These are phyloP conservation scores for Leptarthrus brevirostris DNA, from an alignment of 2,888 invertebrate genomes.

Conservation along the genomic window DNA sequence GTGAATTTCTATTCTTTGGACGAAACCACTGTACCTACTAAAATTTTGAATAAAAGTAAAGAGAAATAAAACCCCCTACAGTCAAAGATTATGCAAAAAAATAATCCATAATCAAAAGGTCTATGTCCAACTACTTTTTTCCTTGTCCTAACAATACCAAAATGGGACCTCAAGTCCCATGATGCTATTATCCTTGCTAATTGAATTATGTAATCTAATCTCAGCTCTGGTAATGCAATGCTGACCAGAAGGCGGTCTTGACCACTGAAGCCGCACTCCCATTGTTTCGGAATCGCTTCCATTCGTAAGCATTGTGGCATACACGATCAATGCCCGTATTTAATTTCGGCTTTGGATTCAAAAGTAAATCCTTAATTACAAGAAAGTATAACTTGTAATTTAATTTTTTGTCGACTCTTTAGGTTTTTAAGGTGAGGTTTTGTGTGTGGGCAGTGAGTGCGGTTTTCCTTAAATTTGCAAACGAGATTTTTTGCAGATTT, in stretches of 20 bases:
- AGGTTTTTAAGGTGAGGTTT: not conserved
- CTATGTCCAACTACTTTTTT: too few species aligned
- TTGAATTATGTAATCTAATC: conserved; percentile 53
- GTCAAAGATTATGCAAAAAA: too few species aligned
- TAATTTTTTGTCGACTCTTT: not conserved
- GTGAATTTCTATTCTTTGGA: too few species aligned
- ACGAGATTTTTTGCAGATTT: conserved; percentile 15
- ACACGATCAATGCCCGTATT: not conserved
- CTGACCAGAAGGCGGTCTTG: not conserved
- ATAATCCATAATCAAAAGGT: too few species aligned
- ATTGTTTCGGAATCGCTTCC: not conserved
- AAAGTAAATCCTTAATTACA: not conserved
- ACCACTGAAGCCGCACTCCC: not conserved
- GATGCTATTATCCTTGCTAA: conserved; percentile 44
- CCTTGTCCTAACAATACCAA: too few species aligned
- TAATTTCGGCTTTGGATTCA: not conserved
- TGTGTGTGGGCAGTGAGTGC: not conserved
- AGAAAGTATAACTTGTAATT: not conserved
- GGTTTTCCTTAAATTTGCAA: not conserved
- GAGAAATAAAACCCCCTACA: too few species aligned
- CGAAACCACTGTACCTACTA: too few species aligned
- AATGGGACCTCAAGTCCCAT: too few species aligned
- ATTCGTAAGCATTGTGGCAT: not conserved
- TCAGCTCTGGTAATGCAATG: not conserved
- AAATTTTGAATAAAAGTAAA: too few species aligned